phyloP scores from a whole-genome alignment of 2,797 vertebrate genomes.

The Enteromius viviparus region DNA sequence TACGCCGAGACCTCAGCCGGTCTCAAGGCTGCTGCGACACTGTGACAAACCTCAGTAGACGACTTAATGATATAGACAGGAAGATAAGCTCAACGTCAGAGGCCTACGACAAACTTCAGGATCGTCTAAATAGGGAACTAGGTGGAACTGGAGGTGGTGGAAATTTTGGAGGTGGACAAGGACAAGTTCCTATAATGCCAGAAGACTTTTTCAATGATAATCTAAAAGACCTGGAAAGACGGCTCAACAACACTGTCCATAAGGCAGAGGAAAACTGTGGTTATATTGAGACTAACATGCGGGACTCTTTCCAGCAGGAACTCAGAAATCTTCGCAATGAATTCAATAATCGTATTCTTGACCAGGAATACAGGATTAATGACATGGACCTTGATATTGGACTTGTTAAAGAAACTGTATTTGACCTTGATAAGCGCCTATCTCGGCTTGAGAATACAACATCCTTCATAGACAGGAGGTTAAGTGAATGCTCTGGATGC shows the following conservation, averaged over 20 bases:
- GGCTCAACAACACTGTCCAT: slow-evolving; percentile 77
- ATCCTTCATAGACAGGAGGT: slow-evolving; percentile 66
- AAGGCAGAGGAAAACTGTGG: slow-evolving; percentile 72
- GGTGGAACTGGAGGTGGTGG: slow-evolving; percentile 29
- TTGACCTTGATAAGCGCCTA: slow-evolving; percentile 68
- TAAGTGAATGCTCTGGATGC: slow-evolving; percentile 69
- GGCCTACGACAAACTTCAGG: slow-evolving; percentile 70
- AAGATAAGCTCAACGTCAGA: slow-evolving; percentile 78
- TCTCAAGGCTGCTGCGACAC: slow-evolving; percentile 75
- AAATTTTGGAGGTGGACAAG: slow-evolving; percentile 23
- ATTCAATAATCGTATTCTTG: slow-evolving; percentile 70
- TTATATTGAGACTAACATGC: slow-evolving; percentile 71
- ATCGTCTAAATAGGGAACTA: slow-evolving; percentile 70
- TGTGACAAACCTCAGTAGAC: slow-evolving; percentile 70
- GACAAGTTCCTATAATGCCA: slow-evolving; percentile 29
- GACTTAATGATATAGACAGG: slow-evolving; percentile 78
- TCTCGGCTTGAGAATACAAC: slow-evolving; percentile 69
- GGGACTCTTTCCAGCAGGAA: slow-evolving; percentile 71
- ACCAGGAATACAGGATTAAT: slow-evolving; percentile 70
- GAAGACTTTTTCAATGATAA: slow-evolving; percentile 60
- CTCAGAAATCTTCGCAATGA: slow-evolving; percentile 68
- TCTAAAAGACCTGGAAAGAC: slow-evolving; percentile 76
- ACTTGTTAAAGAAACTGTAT: slow-evolving; percentile 68
- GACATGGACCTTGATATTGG: slow-evolving; percentile 77
- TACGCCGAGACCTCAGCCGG: slow-evolving; percentile 70